A percentile compares a stretch with the other conserved stretches of the same genome.
Evolutionary conservation across 1,140 invertebrate genomes (phyloP).

Genomic region (Amyelois transitella): DNA sequence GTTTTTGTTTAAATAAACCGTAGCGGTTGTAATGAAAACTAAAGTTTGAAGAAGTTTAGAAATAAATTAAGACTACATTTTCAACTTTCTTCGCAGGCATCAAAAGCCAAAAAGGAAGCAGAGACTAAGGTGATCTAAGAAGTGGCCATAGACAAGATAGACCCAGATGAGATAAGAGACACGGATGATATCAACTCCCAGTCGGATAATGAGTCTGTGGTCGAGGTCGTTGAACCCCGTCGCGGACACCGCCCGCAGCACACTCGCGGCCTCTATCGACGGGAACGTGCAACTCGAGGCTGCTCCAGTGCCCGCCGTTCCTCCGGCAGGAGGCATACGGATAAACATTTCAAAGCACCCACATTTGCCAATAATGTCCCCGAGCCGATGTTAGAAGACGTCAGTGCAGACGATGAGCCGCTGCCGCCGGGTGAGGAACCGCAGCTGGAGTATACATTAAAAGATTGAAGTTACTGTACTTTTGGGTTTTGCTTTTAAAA

Average conservation of each 20-base stretch:
- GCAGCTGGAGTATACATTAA: constrained; percentile 75
- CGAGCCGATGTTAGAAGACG: constrained; percentile 37
- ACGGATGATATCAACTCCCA: constrained; percentile 70
- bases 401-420: constrained; percentile 62
- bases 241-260: constrained; percentile 76
- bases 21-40: too few relatives aligned
- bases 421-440: constrained; percentile 64
- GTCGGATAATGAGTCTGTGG: constrained; percentile 74
- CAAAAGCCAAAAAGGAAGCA: constrained; percentile 58
- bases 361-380: constrained; percentile 40
- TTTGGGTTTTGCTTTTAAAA: too few relatives aligned
- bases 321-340: constrained; percentile 80
- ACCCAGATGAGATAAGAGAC: constrained; percentile 57
- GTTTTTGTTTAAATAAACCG: too few relatives aligned
- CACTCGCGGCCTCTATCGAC: constrained; percentile 80
- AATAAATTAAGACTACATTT: too few relatives aligned
- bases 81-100: constrained; percentile 29
- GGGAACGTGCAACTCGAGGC: constrained; percentile 81
- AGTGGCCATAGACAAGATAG: constrained; percentile 28
- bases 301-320: constrained; percentile 66
- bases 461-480: constrained; percentile 79
- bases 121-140: constrained; percentile 33
- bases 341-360: constrained; percentile 84
- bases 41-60: too few relatives aligned
- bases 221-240: constrained; percentile 67